Conservation (phyloP, 2,797 vertebrate species). For the Hypotaenidia okinawae region DNA sequence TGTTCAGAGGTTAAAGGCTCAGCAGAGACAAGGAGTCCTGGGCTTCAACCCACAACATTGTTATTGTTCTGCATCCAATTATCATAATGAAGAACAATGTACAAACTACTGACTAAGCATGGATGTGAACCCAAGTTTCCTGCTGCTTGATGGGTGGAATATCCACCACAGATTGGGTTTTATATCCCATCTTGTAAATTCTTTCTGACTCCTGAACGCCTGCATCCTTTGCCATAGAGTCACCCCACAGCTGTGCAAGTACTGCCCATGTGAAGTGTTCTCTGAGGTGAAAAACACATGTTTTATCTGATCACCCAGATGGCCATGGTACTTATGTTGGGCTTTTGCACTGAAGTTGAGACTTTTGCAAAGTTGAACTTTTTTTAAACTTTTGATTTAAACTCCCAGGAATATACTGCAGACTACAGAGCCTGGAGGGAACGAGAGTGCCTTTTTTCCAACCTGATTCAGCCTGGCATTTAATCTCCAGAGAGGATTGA, state of each 20-base stretch:
- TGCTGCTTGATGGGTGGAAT: background rate
- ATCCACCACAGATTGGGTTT: background rate
- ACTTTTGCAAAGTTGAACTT: slow-evolving; percentile 6
- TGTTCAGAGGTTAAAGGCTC: background rate
- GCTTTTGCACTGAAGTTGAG: background rate
- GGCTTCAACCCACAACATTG: background rate
- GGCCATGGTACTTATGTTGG: background rate
- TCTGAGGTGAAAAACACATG: background rate
- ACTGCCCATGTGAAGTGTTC: background rate
- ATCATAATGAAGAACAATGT: background rate
- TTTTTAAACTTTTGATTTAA: slow-evolving; percentile 15
- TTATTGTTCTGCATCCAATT: background rate
- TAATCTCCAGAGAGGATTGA: slow-evolving; percentile 49
- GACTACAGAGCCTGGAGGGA: slow-evolving; percentile 7
- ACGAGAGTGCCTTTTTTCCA: background rate
- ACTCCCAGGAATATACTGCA: background rate
- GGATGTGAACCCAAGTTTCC: background rate
- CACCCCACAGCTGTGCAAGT: background rate
- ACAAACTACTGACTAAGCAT: background rate
- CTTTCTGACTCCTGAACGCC: background rate
- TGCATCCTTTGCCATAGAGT: background rate
- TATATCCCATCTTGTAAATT: background rate
- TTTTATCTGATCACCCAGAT: background rate
- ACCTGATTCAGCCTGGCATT: slow-evolving; percentile 51
- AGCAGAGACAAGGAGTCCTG: background rate